Percentiles rank a stretch among this genome's conserved stretches.
Evolutionary conservation across 2,113 vertebrate genomes (phyloP).

Genomic region (Aegotheles bennettii): DNA sequence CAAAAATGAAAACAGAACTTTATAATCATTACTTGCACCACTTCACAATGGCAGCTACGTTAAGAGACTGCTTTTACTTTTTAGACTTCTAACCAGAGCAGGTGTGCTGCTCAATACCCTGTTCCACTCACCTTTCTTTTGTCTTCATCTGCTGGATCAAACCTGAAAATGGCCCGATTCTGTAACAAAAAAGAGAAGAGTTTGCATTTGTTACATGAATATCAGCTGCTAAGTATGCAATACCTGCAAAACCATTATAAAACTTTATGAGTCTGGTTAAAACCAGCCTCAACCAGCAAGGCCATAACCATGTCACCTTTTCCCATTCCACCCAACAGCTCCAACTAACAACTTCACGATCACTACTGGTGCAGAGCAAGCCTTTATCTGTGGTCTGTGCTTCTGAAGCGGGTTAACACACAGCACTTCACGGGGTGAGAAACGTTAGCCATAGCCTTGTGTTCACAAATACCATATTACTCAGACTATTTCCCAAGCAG

Average conservation of each 20-base stretch:
- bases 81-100: background rate
- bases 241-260: background rate
- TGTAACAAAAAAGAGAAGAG: slow-evolving; percentile 43
- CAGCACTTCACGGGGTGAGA: background rate
- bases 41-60: background rate
- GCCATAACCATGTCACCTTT: background rate
- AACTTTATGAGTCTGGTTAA: background rate
- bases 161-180: slow-evolving; percentile 87
- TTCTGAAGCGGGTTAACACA: background rate
- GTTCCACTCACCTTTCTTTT: slow-evolving; percentile 83
- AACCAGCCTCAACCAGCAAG: background rate
- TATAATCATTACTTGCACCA: background rate
- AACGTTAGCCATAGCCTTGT: background rate
- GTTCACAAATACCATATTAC: background rate
- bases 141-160: slow-evolving; percentile 88
- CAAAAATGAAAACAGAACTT: background rate
- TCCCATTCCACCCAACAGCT: background rate
- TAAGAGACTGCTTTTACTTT: background rate
- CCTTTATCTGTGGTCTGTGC: background rate
- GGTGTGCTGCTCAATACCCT: background rate
- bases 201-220: background rate
- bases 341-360: background rate
- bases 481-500: background rate
- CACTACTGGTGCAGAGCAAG: background rate
- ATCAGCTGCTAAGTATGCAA: background rate